A percentile compares a stretch with the other conserved stretches of the same genome.
These are phyloP conservation scores for Pseudachorutes palmiensis DNA, from an alignment of 1,140 invertebrate species.

Conservation along the genomic window DNA sequence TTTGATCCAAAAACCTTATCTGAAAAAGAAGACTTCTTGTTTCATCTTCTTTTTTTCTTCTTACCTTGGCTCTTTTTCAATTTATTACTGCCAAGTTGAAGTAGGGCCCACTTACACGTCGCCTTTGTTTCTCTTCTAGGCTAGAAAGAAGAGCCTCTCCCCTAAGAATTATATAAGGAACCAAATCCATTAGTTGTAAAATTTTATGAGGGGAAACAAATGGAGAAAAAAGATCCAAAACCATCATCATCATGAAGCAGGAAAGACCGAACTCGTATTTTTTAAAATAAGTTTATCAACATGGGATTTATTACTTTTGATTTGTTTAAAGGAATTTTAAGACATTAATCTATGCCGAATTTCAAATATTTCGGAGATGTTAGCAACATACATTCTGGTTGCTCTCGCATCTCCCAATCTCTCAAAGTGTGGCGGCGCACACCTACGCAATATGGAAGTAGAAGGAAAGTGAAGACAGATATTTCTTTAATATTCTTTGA, in stretches of 20 bases:
- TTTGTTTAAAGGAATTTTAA: neutral
- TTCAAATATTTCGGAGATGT: neutral
- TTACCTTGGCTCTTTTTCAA: constrained; percentile 29
- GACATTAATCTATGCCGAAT: neutral
- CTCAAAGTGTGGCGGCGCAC: neutral
- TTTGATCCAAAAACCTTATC: constrained; percentile 18
- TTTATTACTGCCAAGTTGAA: constrained; percentile 31
- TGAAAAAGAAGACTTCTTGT: neutral
- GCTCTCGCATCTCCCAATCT: neutral
- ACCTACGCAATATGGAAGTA: neutral
- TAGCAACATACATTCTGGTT: neutral
- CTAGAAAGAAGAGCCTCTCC: too few species aligned
- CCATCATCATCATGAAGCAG: too few species aligned
- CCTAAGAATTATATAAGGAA: neutral
- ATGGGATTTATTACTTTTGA: neutral
- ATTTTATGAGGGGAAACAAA: constrained; percentile 4
- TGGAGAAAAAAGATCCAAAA: too few species aligned
- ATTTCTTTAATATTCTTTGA: too few species aligned
- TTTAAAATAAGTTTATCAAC: neutral
- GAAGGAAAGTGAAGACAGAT: too few species aligned
- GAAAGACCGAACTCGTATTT: neutral
- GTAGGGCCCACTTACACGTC: constrained; percentile 1
- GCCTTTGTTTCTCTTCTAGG: neutral
- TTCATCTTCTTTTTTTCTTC: constrained; percentile 22
- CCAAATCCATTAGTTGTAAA: neutral